Percentiles rank a stretch among this genome's conserved stretches.
These are phyloP conservation scores for Pterostichus madidus DNA, from an alignment of 2,888 invertebrate genomes.

Conservation along the genomic window DNA sequence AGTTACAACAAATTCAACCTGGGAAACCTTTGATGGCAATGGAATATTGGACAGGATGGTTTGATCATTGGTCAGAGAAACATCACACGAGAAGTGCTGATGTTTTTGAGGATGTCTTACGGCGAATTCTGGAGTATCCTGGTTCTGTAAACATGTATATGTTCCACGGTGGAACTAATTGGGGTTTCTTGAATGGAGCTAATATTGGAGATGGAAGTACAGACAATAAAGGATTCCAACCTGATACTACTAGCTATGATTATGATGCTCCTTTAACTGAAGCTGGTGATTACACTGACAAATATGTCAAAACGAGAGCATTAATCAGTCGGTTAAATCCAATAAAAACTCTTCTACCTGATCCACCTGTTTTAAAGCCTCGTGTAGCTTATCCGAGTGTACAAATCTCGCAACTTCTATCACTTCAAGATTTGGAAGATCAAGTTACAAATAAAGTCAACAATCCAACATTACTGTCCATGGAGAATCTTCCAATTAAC, in stretches of 20 bases:
- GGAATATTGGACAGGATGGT: constrained; percentile 83
- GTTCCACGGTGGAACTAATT: constrained; percentile 94
- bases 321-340: constrained; percentile 75
- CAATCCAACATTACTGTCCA: constrained; percentile 69
- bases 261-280: constrained; percentile 93
- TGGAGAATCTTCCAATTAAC: constrained; percentile 75
- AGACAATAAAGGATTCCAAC: constrained; percentile 69
- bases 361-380: constrained; percentile 72
- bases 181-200: constrained; percentile 80
- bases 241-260: constrained; percentile 78
- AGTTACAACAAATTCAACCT: constrained; percentile 76
- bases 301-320: constrained; percentile 87
- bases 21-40: constrained; percentile 80
- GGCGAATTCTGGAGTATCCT: constrained; percentile 73
- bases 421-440: constrained; percentile 69
- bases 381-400: constrained; percentile 74
- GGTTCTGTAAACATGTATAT: constrained; percentile 91
- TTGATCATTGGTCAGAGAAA: constrained; percentile 79
- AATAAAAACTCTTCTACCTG: constrained; percentile 73
- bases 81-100: constrained; percentile 71
- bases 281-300: constrained; percentile 92
- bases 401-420: constrained; percentile 70
- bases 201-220: constrained; percentile 69
- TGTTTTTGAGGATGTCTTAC: constrained; percentile 71
- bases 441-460: constrained; percentile 66